Evolutionary conservation across 2,888 invertebrate species (phyloP).

Genomic region (Calameuta pallipes): DNA sequence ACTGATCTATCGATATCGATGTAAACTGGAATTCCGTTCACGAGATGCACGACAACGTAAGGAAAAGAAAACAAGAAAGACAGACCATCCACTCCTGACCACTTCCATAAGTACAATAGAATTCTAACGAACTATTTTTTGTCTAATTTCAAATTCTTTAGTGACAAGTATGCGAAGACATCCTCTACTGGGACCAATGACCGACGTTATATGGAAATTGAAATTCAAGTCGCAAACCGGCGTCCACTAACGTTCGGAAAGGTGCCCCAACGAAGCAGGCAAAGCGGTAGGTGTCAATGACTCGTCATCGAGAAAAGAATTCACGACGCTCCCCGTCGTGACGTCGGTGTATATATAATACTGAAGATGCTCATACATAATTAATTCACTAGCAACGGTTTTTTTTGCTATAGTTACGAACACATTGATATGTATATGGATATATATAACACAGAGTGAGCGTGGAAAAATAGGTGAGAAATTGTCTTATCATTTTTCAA

Average conservation of each 20-base stretch:
- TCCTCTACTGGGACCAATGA: background rate
- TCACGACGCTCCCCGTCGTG: background rate
- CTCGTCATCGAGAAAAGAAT: conserved; percentile 3
- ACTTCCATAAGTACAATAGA: background rate
- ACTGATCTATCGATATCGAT: background rate
- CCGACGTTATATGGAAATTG: conserved; percentile 1
- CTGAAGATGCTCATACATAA: background rate
- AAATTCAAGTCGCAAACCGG: conserved; percentile 1
- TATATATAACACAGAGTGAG: background rate
- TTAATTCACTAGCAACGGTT: background rate
- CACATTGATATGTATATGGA: background rate
- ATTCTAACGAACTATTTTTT: background rate
- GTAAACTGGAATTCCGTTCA: background rate
- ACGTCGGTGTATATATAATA: background rate
- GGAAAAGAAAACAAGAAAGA: background rate
- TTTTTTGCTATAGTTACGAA: background rate
- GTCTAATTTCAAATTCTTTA: background rate
- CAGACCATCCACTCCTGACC: background rate
- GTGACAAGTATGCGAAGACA: background rate
- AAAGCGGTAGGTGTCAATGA: conserved; percentile 3
- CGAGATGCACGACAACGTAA: background rate
- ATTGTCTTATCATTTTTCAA: background rate
- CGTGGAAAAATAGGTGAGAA: background rate
- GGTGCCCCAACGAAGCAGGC: background rate
- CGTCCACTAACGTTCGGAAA: background rate